Evolutionary conservation across 2,113 vertebrate genomes (phyloP).

Genomic region (Phaetusa simplex): DNA sequence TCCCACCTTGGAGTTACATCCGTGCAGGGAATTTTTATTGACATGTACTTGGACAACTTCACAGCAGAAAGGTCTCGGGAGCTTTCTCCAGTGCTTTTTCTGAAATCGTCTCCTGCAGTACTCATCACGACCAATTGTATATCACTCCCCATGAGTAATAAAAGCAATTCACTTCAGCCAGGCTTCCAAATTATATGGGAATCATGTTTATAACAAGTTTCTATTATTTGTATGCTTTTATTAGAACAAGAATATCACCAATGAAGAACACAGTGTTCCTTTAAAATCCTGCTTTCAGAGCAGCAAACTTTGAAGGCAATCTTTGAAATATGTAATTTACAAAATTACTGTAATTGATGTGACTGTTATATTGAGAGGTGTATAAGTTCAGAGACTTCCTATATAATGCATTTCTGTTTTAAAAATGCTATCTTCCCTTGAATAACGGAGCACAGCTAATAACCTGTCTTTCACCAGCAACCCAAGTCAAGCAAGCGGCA

Average conservation of each 20-base stretch:
- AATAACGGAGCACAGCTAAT: background rate
- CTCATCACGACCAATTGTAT: background rate
- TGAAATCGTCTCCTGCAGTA: background rate
- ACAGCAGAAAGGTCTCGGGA: background rate
- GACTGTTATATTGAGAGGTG: slow-evolving; percentile 1
- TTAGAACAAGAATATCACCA: slow-evolving; percentile 30
- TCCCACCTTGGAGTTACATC: background rate
- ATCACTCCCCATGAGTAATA: background rate
- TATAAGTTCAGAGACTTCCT: slow-evolving; percentile 18
- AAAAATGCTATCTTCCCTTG: background rate
- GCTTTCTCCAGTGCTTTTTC: background rate
- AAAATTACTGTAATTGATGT: slow-evolving; percentile 53
- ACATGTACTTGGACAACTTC: background rate
- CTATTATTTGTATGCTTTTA: slow-evolving; percentile 16
- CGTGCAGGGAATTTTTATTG: background rate
- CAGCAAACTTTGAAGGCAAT: background rate
- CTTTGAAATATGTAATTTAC: slow-evolving; percentile 44
- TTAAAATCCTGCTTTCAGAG: slow-evolving; percentile 9
- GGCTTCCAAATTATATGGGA: background rate
- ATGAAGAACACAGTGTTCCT: slow-evolving; percentile 21
- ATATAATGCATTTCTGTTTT: background rate
- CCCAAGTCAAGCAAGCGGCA: background rate
- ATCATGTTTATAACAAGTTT: slow-evolving; percentile 1
- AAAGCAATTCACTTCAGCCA: background rate
- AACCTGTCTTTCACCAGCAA: background rate